Base-by-base conservation (phyloP, 2,888 invertebrate species). In the Mycalesis mineus region DNA sequence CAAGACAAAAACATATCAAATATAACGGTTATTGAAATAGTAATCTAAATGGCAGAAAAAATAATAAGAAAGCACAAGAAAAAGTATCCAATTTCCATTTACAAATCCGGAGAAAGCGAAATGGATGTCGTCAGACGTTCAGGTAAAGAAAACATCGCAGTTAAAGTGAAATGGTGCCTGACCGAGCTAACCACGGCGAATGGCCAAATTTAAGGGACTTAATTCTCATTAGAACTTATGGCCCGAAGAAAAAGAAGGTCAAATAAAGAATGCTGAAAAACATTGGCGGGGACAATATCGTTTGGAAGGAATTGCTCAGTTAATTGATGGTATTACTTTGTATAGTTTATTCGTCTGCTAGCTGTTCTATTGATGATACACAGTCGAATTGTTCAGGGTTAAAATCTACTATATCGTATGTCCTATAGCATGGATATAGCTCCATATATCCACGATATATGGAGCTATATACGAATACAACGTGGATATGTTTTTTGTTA, bases 31-130 rank as follows among this genome's bases (percentile, higher is more conserved):
- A 22, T 22, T 22, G 22, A 22, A 11, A 36, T 11, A 36, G 4
- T 11, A 11, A 36, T 36, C 8, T 11, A 4, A 36, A 14, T 47
- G 4, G 15, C 5, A 47, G 31, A 31, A 33, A 2, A 47, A 15
- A 33, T 11, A 0, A n/a, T 4, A 22, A 14, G 28, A 9, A 54
- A 45, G 36, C 31, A 4, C 13, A 52, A 40, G 55, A 44, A 58
- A 60, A 62, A 62, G 58, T 57, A 53, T 56, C 61, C 63, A 64
- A 65, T 65, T 67, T 65, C 55, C 65, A 47, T 63, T 45, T 62
- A 63, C 55, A 63, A 55, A 63, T 64, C 61, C 60, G 60, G 58
- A 60, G 63, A 67, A 63, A 64, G 59, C 47, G 47, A 53, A 60
- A 64, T 67, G 60, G 60, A 64, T 66, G 62, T 58, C 50, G 41